phyloP scores from a whole-genome alignment of 2,113 vertebrate genomes.

The Paedocypris sp. region DNA sequence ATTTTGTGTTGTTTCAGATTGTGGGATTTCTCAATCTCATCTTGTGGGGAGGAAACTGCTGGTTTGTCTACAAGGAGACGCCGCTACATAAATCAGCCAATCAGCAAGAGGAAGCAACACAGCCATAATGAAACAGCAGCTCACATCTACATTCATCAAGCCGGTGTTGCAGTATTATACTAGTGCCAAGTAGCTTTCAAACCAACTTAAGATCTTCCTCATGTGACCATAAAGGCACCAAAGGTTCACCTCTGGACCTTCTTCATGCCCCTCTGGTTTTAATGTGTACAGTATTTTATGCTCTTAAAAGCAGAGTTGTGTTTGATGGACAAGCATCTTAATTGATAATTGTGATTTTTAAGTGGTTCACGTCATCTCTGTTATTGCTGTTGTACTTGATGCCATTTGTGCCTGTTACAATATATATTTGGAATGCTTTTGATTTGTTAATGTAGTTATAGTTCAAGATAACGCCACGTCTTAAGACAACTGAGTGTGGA shows the following conservation, averaged over 20 bases:
- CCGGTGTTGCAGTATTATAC: conserved; percentile 12
- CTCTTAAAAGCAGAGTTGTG: too few species aligned
- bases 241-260: neutral
- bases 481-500: too few species aligned
- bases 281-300: neutral
- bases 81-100: conserved; percentile 68
- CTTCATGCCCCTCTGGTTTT: neutral
- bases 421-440: too few species aligned
- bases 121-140: conserved; percentile 34
- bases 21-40: conserved; percentile 90
- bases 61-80: conserved; percentile 95
- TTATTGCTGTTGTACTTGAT: too few species aligned
- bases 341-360: too few species aligned
- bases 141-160: conserved; percentile 18
- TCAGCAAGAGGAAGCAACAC: conserved; percentile 38
- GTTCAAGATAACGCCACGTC: too few species aligned
- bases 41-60: conserved; percentile 88
- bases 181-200: neutral
- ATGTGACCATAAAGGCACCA: neutral
- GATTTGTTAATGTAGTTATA: too few species aligned
- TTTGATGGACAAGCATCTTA: too few species aligned
- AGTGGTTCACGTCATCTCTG: too few species aligned
- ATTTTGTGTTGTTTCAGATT: conserved; percentile 57
- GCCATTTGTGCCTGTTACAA: too few species aligned
- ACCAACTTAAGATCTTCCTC: neutral